A percentile compares a stretch with the other conserved stretches of the same genome.
phyloP scores from a whole-genome alignment of 2,113 vertebrate species.

The Onychostruthus taczanowskii region DNA sequence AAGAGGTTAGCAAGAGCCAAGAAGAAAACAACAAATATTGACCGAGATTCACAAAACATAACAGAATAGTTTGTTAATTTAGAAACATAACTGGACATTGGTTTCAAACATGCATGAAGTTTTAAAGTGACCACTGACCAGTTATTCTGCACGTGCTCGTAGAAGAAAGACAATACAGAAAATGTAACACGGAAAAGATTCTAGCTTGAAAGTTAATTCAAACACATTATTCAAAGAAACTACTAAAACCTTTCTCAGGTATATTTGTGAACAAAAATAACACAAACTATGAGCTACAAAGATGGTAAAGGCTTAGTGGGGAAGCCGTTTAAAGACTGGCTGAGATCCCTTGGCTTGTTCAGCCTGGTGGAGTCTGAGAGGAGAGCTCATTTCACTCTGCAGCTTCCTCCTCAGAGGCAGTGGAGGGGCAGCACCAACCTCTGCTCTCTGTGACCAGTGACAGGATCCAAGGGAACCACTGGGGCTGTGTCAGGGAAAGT shows the following conservation, averaged over 20 bases:
- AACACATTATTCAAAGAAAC: background rate
- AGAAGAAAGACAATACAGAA: background rate
- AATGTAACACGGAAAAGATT: background rate
- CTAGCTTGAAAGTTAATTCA: background rate
- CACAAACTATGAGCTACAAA: background rate
- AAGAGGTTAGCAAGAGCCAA: background rate
- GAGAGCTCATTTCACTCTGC: background rate
- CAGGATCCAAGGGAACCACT: background rate
- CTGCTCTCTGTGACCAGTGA: background rate
- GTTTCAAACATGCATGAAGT: background rate
- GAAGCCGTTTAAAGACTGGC: background rate
- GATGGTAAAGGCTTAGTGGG: background rate
- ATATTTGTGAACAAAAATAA: background rate
- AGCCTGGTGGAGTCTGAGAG: background rate
- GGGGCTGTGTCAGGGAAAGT: background rate
- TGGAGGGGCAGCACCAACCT: rapidly evolving
- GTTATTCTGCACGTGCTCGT: background rate
- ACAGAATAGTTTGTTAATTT: background rate
- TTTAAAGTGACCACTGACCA: background rate
- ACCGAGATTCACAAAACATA: background rate
- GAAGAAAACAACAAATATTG: background rate
- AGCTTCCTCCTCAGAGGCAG: background rate
- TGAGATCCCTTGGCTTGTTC: background rate
- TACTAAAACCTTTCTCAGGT: background rate
- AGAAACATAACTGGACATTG: background rate